Percentiles rank a stretch among this genome's conserved stretches.
Evolutionary conservation across 2,888 invertebrate species (phyloP).

Genomic region (Cerceris ruficornis): DNA sequence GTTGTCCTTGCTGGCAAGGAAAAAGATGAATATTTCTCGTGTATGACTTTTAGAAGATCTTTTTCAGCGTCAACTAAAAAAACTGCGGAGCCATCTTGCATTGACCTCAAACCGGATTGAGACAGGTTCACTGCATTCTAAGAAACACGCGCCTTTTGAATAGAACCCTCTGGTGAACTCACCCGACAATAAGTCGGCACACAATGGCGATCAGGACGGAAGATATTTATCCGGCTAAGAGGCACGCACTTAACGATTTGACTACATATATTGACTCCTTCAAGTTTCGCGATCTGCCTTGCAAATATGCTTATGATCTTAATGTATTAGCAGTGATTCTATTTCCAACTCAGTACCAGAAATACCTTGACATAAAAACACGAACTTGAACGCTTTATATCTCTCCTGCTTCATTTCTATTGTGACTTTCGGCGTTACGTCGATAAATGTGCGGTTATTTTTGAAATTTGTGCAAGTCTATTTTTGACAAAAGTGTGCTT

Average conservation of each 20-base stretch:
- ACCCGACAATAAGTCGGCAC: not conserved
- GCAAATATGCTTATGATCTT: not conserved
- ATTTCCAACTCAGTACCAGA: not conserved
- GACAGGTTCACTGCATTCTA: slow-evolving; percentile 9
- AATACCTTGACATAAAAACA: no score
- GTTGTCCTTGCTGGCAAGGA: no score
- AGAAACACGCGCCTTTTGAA: slow-evolving; percentile 15
- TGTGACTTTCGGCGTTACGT: no score
- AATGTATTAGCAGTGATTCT: not conserved
- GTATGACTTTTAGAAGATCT: no score
- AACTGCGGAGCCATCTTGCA: not conserved
- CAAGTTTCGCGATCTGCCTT: not conserved
- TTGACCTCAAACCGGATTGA: slow-evolving; percentile 7
- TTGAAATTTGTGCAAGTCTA: no score
- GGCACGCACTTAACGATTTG: not conserved
- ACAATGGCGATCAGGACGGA: not conserved
- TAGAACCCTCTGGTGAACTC: not conserved
- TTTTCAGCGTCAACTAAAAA: not conserved
- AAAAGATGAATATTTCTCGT: no score
- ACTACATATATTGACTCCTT: not conserved
- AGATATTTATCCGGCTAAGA: not conserved
- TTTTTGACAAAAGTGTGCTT: no score
- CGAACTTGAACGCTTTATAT: no score
- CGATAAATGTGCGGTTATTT: no score
- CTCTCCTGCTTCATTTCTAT: no score